A percentile compares a stretch with the other conserved stretches of the same genome.
phyloP scores from a whole-genome alignment of 2,113 vertebrate species.

The Amia ocellicauda region DNA sequence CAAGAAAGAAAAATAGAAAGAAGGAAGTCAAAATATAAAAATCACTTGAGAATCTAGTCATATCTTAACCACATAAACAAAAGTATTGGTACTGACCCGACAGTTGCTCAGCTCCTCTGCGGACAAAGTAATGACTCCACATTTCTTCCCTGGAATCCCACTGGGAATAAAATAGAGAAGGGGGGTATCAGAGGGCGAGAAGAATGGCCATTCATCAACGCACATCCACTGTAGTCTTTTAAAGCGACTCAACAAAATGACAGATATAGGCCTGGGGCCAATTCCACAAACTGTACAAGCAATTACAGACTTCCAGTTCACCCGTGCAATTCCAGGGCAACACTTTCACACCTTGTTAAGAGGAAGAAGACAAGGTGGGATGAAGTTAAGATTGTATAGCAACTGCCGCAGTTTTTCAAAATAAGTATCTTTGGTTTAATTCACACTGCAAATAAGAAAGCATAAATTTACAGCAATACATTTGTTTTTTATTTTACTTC shows the following conservation, averaged over 20 bases:
- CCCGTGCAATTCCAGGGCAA: not conserved
- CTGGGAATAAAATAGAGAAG: conserved; percentile 42
- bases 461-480: no score
- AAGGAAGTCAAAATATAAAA: no score
- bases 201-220: conserved; percentile 27
- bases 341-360: conserved; percentile 20
- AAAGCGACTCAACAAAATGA: conserved; percentile 22
- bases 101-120: conserved; percentile 80
- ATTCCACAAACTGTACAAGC: conserved; percentile 24
- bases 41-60: no score
- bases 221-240: not conserved
- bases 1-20: no score
- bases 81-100: conserved; percentile 59
- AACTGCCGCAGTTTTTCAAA: no score
- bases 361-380: conserved; percentile 15
- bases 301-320: conserved; percentile 46
- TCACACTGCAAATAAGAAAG: no score
- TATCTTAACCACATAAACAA: no score
- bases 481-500: no score
- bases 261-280: conserved; percentile 36
- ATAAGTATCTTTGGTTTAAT: no score
- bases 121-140: conserved; percentile 70
- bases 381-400: not conserved
- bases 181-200: conserved; percentile 3
- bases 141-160: conserved; percentile 76